These are phyloP conservation scores for Lithophane semibrunnea DNA, from an alignment of 2,888 invertebrate genomes.

Conservation along the genomic window DNA sequence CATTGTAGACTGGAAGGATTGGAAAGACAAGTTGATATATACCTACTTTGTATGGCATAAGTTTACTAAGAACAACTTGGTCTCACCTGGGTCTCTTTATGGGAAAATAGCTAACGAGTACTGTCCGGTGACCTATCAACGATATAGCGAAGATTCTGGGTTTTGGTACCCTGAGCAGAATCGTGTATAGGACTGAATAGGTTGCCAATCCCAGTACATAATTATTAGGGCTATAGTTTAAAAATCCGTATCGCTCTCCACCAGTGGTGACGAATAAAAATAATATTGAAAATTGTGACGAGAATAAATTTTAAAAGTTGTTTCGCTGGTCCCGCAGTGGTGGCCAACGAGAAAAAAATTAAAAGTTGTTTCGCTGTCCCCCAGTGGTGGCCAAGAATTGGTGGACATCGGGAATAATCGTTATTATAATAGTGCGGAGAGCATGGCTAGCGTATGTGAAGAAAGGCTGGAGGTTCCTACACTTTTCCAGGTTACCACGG, in stretches of 20 bases:
- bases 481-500: not conserved
- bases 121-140: conserved; percentile 29
- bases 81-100: conserved; percentile 33
- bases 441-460: not conserved
- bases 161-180: conserved; percentile 27
- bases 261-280: no score
- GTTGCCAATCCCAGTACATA: no score
- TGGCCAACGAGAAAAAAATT: no score
- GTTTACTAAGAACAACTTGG: conserved; percentile 32
- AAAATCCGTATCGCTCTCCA: no score
- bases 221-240: no score
- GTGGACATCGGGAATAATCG: no score
- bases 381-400: no score
- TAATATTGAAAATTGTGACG: no score
- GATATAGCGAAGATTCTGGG: not conserved
- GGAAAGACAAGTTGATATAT: conserved; percentile 16
- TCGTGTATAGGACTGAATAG: not conserved
- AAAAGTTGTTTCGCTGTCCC: no score
- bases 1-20: not conserved
- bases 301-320: no score
- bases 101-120: conserved; percentile 22
- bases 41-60: conserved; percentile 36
- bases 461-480: not conserved
- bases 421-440: no score
- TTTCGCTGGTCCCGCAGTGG: no score